Base-by-base conservation (phyloP, 2,797 vertebrate genomes). In the Pipistrellus pipistrellus region DNA sequence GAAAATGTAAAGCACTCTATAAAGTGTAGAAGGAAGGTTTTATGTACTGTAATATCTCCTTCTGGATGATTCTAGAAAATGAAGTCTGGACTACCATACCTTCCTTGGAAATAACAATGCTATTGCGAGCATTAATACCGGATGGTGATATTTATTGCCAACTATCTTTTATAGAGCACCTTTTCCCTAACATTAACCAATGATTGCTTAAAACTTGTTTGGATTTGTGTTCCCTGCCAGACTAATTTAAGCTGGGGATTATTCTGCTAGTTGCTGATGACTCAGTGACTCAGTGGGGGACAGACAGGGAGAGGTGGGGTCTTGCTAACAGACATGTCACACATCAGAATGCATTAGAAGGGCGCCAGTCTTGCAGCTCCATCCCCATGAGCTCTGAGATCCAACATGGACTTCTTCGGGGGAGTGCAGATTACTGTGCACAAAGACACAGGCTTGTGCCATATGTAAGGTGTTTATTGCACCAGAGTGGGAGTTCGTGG, bases 341-440 rank as follows among this genome's bases (percentile, higher is more conserved):
- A 21, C 30, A 11, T 23, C 10, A 15, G 38, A 35, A 9, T 11
- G 25, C 10, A 30, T 23, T 14, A 51, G 77, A 86, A 71, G 35
- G 68, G 15, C 5, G 9, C 23, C 13, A 1, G 4, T 25, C 73
- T 64, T 18, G 17, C 80, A 35, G 0, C 23, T 38, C 4, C 7
- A 38, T 41, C 53, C 32, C 30, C 32, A 44, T 8, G 55, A 90
- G 41, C 57, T 69, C 75, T 12, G 32, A 41, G 23, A 23, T 53
- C 53, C 44, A 55, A 6, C 7, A 3, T 17, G 35, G 55, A 55
- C 12, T 51, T 82, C 3, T 13, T 8, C 6, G 1, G 35, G 25
- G 12, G 38, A 4, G 0, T 64, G 41, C 15, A 27, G 30, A 32
- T 14, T 14, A 23, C 30, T 4, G 13, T 1, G 0, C 17, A 48